Percentiles rank a stretch among this genome's conserved stretches.
Evolutionary conservation across 1,140 invertebrate genomes (phyloP).

Genomic region (Lepidotrigona ventralis): DNA sequence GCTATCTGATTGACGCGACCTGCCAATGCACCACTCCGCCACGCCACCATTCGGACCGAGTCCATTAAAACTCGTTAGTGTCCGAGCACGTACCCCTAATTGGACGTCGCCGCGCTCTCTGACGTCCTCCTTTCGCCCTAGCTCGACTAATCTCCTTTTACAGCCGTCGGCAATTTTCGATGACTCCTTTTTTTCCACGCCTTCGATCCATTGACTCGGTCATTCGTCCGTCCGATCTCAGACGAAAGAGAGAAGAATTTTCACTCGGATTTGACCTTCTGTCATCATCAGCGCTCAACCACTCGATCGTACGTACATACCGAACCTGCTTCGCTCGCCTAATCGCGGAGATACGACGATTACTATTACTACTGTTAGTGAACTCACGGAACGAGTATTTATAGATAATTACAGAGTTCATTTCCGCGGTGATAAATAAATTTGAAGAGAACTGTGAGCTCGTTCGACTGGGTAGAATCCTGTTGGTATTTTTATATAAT

Average conservation of each 20-base stretch:
- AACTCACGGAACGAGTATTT: neutral
- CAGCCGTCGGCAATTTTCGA: conserved; percentile 7
- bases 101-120: conserved; percentile 37
- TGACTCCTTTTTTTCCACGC: neutral
- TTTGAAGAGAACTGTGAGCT: neutral
- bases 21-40: conserved; percentile 60
- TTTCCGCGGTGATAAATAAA: neutral
- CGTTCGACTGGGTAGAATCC: neutral
- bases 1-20: conserved; percentile 66
- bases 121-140: conserved; percentile 13
- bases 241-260: neutral
- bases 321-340: no score
- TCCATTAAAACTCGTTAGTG: conserved; percentile 65
- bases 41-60: conserved; percentile 51
- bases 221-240: neutral
- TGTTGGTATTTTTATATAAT: neutral
- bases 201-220: no score
- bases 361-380: neutral
- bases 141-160: neutral
- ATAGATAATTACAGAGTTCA: neutral
- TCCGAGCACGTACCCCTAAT: conserved; percentile 59
- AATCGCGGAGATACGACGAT: no score
- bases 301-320: no score
- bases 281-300: no score
- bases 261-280: neutral